Base-by-base conservation (phyloP, 2,888 invertebrate species). In the Eumerus sabulonum region DNA sequence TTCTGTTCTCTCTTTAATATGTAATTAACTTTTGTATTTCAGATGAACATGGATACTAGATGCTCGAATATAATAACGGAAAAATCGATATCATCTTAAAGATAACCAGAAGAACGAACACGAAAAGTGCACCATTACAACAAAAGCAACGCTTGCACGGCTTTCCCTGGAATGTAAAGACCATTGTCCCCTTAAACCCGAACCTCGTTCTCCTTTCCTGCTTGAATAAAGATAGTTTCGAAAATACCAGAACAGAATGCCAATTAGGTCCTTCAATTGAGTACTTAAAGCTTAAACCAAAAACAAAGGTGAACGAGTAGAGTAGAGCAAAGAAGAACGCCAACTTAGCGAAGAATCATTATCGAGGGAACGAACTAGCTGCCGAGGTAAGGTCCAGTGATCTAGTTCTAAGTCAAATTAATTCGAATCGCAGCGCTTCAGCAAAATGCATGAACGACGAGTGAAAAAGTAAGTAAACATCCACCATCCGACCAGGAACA, bases 371-470 rank as follows among this genome's bases (percentile, higher is more conserved):
- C 27, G 19, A 5, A 36, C 44, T 38, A 38, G 27, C 27, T 2
- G 7, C 2, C 3, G 27, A 27, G 27, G 27, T 27, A 4, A 27
- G 27, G 7, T 27, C 17, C 2, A 18, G 45, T 50, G 42, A 47
- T 53, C 35, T 40, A n/a, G 14, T 27, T 17, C 63, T 62, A 62
- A 79, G 54, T 70, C 68, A 70, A 57, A 68, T 59, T 70, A 47
- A 68, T 73, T 48, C 53, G 48, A 40, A 53, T 19, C 42, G 27
- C 27, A n/a, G 27, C 27, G 2, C 27, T 4, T 27, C 27, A 4
- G 27, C 2, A 83, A 47, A 62, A 88, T 88, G 87, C 87, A 87
- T 71, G 87, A 88, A 74, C 82, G 87, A 64, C 87, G 86, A 67
- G 87, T 88, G 12, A 88, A 88, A 83, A 88, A 88, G 87, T 87